phyloP scores from a whole-genome alignment of 1,140 invertebrate species.

The Euwallacea similis region DNA sequence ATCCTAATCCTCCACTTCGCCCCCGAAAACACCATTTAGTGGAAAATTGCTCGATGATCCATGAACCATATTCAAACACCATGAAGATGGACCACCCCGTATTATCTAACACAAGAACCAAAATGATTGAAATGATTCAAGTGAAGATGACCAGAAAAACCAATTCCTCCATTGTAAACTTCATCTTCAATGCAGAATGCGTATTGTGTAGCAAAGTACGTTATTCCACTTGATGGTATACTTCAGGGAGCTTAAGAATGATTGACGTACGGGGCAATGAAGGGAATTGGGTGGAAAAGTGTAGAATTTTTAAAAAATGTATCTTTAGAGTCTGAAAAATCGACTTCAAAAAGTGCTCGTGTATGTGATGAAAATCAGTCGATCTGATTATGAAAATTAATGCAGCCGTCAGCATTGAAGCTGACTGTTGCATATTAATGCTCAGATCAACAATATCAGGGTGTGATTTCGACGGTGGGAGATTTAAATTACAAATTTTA shows the following conservation, averaged over 20 bases:
- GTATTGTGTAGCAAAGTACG: neutral
- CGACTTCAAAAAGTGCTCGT: neutral
- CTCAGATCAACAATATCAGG: neutral
- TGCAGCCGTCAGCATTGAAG: conserved; percentile 1
- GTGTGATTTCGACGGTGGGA: neutral
- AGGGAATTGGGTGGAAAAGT: neutral
- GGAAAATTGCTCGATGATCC: conserved; percentile 18
- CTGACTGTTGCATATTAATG: conserved; percentile 1
- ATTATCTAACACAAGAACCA: conserved; percentile 16
- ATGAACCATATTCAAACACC: conserved; percentile 23
- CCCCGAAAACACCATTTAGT: conserved; percentile 7
- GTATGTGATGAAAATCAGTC: neutral
- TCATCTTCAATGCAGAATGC: neutral
- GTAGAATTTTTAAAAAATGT: neutral
- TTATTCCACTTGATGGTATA: neutral
- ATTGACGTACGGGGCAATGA: neutral
- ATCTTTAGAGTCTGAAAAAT: no score
- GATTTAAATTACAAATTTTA: conserved; percentile 6
- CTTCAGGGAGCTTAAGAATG: neutral
- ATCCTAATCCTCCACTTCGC: neutral
- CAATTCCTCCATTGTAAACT: conserved; percentile 24
- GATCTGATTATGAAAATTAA: conserved; percentile 13
- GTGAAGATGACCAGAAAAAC: conserved; percentile 29
- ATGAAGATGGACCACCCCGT: conserved; percentile 26
- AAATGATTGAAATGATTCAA: conserved; percentile 6